Percentiles rank a stretch among this genome's conserved stretches.
phyloP scores from a whole-genome alignment of 2,797 vertebrate genomes.

The Anguilla marmorata region DNA sequence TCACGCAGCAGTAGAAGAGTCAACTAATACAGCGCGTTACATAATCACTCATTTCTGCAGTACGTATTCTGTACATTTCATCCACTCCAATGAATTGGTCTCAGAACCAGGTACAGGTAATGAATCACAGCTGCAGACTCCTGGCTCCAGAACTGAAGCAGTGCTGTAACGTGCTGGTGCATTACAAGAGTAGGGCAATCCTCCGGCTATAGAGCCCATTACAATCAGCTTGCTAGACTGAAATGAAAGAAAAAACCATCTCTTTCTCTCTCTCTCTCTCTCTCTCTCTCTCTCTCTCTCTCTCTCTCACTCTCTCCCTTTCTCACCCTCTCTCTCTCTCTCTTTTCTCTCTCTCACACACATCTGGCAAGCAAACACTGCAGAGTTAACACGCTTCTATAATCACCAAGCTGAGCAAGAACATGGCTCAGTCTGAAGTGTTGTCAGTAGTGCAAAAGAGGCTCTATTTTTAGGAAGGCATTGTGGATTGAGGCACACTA shows the following conservation, averaged over 20 bases:
- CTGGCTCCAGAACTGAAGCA: not conserved
- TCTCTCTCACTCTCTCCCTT: not conserved
- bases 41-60: not conserved
- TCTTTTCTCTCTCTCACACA: not conserved
- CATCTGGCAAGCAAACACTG: not conserved
- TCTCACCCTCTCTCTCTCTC: not conserved
- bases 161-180: not conserved
- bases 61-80: not conserved
- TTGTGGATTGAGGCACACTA: conserved; percentile 1
- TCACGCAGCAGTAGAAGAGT: not conserved
- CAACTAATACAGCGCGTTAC: not conserved
- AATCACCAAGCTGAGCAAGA: not conserved
- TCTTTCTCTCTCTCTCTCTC: not conserved
- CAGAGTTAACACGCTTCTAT: not conserved
- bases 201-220: conserved; percentile 29
- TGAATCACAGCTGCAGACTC: not conserved
- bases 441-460: not conserved
- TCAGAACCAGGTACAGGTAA: not conserved
- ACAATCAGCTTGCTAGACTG: conserved; percentile 11
- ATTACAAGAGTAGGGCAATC: conserved; percentile 11
- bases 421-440: not conserved
- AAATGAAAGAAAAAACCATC: not conserved
- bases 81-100: not conserved
- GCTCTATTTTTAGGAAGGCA: conserved; percentile 14
- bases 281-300: not conserved